Conservation (phyloP, 2,113 vertebrate genomes). For the Mormyrus lacerda region DNA sequence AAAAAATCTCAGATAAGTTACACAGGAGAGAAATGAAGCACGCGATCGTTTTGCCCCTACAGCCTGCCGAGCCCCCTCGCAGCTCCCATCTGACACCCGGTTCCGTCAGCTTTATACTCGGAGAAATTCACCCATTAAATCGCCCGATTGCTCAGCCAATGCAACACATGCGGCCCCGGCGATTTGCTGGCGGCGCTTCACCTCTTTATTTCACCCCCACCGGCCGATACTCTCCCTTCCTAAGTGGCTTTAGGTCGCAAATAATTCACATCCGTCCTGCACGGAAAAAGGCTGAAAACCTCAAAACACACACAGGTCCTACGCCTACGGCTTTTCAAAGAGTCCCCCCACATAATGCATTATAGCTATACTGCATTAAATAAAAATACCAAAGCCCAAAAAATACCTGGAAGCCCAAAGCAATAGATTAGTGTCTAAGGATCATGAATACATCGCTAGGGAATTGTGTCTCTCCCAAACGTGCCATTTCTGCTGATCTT, state of each 20-base stretch:
- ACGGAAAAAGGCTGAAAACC: slow-evolving; percentile 15
- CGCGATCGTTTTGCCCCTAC: background rate
- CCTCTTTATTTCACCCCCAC: slow-evolving; percentile 44
- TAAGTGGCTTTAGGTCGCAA: slow-evolving; percentile 55
- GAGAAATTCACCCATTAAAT: background rate
- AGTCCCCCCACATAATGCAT: slow-evolving; percentile 23
- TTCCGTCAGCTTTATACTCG: background rate
- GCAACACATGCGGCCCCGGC: background rate
- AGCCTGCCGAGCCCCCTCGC: background rate
- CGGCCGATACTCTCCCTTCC: slow-evolving; percentile 48
- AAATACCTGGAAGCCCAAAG: background rate
- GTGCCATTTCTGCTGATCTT: background rate
- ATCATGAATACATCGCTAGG: background rate
- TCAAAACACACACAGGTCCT: slow-evolving; percentile 21
- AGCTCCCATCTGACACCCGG: slow-evolving; percentile 1
- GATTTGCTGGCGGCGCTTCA: slow-evolving; percentile 39
- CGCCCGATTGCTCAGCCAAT: background rate
- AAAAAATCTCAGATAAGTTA: slow-evolving; percentile 13
- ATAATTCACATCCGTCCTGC: slow-evolving; percentile 53
- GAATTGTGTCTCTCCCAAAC: background rate
- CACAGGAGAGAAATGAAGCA: slow-evolving; percentile 32
- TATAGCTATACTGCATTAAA: slow-evolving; percentile 6
- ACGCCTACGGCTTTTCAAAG: background rate
- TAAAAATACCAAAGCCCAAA: background rate
- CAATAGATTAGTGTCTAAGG: background rate